Conservation (phyloP, 1,140 invertebrate species). For the Phenacoccus solenopsis region DNA sequence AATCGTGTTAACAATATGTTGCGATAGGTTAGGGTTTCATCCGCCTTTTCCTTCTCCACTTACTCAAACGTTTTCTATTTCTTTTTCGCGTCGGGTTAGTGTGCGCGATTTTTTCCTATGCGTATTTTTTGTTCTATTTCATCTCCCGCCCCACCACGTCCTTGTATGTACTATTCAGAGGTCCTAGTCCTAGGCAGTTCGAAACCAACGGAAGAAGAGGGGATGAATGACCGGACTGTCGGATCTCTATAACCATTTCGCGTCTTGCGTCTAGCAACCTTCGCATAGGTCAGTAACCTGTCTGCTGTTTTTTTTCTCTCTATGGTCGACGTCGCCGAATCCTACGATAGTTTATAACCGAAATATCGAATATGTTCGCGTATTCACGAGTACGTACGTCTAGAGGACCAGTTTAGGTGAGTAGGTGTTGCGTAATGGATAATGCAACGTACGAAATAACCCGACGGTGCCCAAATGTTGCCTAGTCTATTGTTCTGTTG, state of each 20-base stretch:
- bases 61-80: slow-evolving; percentile 6
- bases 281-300: slow-evolving; percentile 14
- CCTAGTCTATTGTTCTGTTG: too few relatives aligned
- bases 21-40: slow-evolving; percentile 16
- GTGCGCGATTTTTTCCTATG: neutral
- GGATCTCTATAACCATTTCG: slow-evolving; percentile 15
- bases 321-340: too few relatives aligned
- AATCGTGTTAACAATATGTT: slow-evolving; percentile 17
- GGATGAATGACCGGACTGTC: slow-evolving; percentile 16
- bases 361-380: neutral
- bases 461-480: too few relatives aligned
- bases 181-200: slow-evolving; percentile 9
- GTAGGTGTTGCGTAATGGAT: too few relatives aligned
- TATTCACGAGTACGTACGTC: too few relatives aligned
- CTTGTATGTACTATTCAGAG: neutral
- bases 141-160: neutral
- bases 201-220: slow-evolving; percentile 1
- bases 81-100: neutral
- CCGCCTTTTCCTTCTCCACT: slow-evolving; percentile 4
- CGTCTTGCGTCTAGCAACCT: slow-evolving; percentile 15
- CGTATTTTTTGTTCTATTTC: slow-evolving; percentile 2
- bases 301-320: slow-evolving; percentile 5
- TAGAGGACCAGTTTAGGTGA: too few relatives aligned
- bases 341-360: neutral
- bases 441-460: too few relatives aligned